Evolutionary conservation across 2,888 invertebrate genomes (phyloP).

Genomic region (Ormyrus nitidulus): DNA sequence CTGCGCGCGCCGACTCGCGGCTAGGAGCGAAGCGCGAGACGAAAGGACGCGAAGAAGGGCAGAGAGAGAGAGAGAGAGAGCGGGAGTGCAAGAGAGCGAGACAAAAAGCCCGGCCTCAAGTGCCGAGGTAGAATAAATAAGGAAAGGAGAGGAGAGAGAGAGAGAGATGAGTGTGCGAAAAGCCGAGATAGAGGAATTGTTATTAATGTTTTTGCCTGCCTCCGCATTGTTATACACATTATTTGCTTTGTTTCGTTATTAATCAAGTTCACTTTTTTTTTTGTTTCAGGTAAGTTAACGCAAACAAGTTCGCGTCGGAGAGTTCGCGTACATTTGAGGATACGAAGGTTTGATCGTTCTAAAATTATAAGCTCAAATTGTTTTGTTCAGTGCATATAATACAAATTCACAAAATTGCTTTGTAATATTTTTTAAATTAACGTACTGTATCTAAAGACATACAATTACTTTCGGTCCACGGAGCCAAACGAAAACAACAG

Average conservation of each 20-base stretch:
- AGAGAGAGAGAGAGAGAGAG: constrained; percentile 2
- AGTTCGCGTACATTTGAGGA: not conserved
- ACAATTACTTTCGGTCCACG: too few relatives aligned
- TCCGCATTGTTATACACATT: not conserved
- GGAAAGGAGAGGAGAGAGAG: not conserved
- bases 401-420: too few relatives aligned
- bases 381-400: not conserved
- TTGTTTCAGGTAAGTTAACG: constrained; percentile 50
- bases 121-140: not conserved
- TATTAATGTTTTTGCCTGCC: not conserved
- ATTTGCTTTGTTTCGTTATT: constrained; percentile 26
- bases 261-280: constrained; percentile 8
- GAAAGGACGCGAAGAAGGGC: constrained; percentile 9
- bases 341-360: constrained; percentile 39
- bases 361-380: constrained; percentile 10
- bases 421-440: too few relatives aligned
- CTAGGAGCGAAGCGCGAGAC: not conserved
- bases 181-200: constrained; percentile 23
- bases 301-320: not conserved
- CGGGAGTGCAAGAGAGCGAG: not conserved
- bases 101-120: not conserved
- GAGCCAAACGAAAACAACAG: too few relatives aligned
- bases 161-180: constrained; percentile 20
- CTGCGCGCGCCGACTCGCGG: not conserved
- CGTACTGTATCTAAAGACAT: too few relatives aligned